Conservation (phyloP, 2,797 vertebrate species). For the Avahi laniger region DNA sequence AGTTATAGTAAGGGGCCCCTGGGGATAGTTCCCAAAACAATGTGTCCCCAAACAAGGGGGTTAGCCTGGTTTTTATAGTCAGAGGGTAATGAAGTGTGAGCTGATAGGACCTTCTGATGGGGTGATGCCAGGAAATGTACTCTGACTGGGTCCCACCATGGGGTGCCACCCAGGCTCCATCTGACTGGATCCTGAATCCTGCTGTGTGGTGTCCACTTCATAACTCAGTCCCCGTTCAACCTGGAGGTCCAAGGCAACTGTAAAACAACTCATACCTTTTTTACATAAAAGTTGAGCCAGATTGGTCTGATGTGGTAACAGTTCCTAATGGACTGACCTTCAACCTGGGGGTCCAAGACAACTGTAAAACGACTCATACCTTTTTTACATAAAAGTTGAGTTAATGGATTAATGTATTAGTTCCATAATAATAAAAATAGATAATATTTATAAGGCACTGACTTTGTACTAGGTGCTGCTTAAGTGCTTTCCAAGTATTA, state of each 20-base stretch:
- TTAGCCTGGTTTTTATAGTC: neutral
- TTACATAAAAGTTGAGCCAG: too few species aligned
- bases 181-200: neutral
- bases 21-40: neutral
- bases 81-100: neutral
- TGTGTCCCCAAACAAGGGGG: neutral
- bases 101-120: neutral
- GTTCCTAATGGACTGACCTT: too few species aligned
- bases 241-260: too few species aligned
- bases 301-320: too few species aligned
- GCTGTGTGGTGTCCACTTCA: neutral
- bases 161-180: neutral
- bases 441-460: neutral
- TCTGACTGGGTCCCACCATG: neutral
- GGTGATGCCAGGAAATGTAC: neutral
- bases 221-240: neutral
- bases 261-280: too few species aligned
- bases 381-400: too few species aligned
- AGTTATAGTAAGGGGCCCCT: neutral
- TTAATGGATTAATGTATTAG: neutral
- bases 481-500: neutral
- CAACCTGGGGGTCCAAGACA: too few species aligned
- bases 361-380: too few species aligned
- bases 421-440: neutral
- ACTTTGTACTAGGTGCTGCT: neutral